Conservation (phyloP, 2,888 invertebrate genomes). For the Deilephila porcellus region DNA sequence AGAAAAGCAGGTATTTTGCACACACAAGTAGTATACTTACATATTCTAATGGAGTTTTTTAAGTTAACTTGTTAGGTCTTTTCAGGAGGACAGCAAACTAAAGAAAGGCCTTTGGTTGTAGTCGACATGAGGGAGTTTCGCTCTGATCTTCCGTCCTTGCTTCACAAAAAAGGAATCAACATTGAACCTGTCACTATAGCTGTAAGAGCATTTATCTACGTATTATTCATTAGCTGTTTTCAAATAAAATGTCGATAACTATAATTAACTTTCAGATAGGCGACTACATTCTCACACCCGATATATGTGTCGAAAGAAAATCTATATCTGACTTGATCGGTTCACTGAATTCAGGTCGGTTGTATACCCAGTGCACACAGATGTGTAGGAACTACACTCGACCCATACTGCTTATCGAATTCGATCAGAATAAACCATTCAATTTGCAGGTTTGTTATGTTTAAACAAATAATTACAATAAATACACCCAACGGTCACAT, state of each 20-base stretch:
- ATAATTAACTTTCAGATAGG: constrained; percentile 88
- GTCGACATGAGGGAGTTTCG: constrained; percentile 99
- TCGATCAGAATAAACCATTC: constrained; percentile 97
- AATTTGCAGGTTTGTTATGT: constrained; percentile 88
- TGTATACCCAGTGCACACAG: constrained; percentile 97
- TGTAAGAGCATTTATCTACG: constrained; percentile 48
- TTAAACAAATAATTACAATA: no score
- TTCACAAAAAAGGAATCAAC: constrained; percentile 96
- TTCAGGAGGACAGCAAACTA: constrained; percentile 74
- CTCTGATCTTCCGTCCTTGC: constrained; percentile 96
- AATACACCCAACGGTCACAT: no score
- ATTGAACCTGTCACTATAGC: constrained; percentile 87
- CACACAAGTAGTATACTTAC: neutral
- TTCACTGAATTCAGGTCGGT: constrained; percentile 96
- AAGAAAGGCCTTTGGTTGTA: constrained; percentile 86
- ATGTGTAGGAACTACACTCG: constrained; percentile 96
- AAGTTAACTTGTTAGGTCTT: neutral
- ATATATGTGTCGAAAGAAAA: constrained; percentile 98
- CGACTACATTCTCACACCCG: constrained; percentile 98
- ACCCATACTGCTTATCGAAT: constrained; percentile 97
- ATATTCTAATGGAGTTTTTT: neutral
- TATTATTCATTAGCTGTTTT: neutral
- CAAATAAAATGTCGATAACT: neutral
- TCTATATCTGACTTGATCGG: constrained; percentile 98
- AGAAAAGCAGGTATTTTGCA: constrained; percentile 86